These are phyloP conservation scores for Peromyscus californicus DNA, from an alignment of 2,113 vertebrate species.

Conservation along the genomic window DNA sequence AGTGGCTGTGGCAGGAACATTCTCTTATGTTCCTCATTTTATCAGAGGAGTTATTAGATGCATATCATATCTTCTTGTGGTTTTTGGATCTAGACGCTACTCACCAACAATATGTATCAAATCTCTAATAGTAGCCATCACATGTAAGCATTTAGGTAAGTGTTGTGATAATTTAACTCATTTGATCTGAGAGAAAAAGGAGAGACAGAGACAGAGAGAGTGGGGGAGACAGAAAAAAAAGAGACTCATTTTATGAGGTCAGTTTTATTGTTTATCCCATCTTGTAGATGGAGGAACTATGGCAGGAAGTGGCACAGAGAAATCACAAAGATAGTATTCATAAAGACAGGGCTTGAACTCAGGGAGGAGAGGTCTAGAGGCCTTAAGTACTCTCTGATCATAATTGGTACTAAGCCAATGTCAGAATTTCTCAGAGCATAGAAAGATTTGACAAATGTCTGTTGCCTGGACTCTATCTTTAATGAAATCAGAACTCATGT, in stretches of 20 bases:
- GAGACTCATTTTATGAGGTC: not conserved
- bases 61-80: not conserved
- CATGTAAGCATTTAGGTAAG: not conserved
- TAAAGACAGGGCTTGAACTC: not conserved
- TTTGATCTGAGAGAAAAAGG: not conserved
- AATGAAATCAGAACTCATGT: no score
- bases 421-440: not conserved
- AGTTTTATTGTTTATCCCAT: not conserved
- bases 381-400: not conserved
- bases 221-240: no score
- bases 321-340: no score
- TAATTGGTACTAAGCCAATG: not conserved
- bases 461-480: not conserved
- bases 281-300: not conserved
- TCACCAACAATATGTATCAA: not conserved
- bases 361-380: not conserved
- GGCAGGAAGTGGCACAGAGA: not conserved
- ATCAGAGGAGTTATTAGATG: not conserved
- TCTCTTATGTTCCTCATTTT: not conserved
- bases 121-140: not conserved
- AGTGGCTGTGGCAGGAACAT: fast-evolving
- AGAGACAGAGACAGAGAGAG: no score
- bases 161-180: not conserved
- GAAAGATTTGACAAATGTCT: not conserved
- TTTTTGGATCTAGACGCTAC: not conserved